Conservation (phyloP, 1,140 invertebrate genomes). For the Atta texana region DNA sequence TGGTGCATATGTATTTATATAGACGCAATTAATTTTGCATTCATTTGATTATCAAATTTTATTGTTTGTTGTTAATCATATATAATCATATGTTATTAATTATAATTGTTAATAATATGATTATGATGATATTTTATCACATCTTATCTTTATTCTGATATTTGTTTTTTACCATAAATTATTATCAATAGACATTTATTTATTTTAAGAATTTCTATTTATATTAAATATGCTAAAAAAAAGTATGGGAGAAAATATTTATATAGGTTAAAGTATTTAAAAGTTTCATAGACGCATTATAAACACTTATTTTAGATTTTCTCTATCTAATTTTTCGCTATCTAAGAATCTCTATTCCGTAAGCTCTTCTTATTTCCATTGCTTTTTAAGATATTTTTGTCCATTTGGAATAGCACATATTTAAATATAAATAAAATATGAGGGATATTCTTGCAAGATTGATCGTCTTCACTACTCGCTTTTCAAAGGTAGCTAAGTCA, state of each 20-base stretch:
- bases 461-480: background rate
- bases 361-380: background rate
- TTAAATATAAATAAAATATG: background rate
- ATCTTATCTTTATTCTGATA: background rate
- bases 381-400: constrained; percentile 1
- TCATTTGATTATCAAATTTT: background rate
- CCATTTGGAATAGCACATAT: background rate
- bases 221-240: background rate
- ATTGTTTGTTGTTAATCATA: constrained; percentile 28
- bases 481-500: constrained; percentile 15
- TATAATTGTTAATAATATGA: background rate
- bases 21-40: background rate
- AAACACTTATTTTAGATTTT: background rate
- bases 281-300: background rate
- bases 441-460: background rate
- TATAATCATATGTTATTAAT: constrained; percentile 11
- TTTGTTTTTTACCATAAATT: background rate
- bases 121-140: background rate
- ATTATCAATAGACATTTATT: background rate
- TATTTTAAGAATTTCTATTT: background rate
- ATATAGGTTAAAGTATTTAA: background rate
- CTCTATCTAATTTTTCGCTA: background rate
- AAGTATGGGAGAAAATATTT: background rate
- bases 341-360: no score
- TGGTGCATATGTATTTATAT: background rate